Evolutionary conservation across 2,797 vertebrate genomes (phyloP), one percentile per base, ranked within the genome.

Genomic region (Carapus acus): DNA sequence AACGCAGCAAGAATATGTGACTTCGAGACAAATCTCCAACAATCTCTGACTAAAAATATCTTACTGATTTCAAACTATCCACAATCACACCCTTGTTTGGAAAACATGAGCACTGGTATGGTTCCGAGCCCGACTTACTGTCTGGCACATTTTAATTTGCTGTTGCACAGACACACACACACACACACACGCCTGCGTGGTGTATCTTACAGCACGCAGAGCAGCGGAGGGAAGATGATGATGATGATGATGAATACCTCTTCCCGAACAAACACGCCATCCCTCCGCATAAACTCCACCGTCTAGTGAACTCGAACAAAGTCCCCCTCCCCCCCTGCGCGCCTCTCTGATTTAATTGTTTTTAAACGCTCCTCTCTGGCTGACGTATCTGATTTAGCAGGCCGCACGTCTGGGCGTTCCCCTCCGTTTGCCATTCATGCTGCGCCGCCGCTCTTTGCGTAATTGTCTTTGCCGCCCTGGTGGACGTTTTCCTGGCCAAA

Each of bases 401-500:
- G 65, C 62, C n/a, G 57, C 64, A 69, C 71, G 76, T 74, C 61
- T 74, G 71, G 62, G 65, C 54, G 61, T 39, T n/a, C 56, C 63
- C 51, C 44, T 58, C 43, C 53, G 71, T 69, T 74, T 77, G 79
- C 76, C 69, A 85, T 83, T 78, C 73, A 83, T 68, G 73, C 65
- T 57, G 69, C 69, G 71, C 67, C 67, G 65, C 71, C 73, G 74
- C 64, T 67, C 58, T 18, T 71, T 75, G 64, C 79, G 79, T 81
- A 81, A 85, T 84, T 85, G 82, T 81, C 83, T 79, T 65, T 69
- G 58, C 58, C 47, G 61, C 69, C 66, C 59, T 67, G 61, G 54
- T 75, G 70, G 58, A 78, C 76, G 74, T 66, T 57, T 58, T n/a
- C n/a, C 56, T 60, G 71, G 66, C 67, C 76, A 83, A 79, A 74